Evolutionary conservation across 2,888 invertebrate species (phyloP).

Genomic region (Agrochola lota): DNA sequence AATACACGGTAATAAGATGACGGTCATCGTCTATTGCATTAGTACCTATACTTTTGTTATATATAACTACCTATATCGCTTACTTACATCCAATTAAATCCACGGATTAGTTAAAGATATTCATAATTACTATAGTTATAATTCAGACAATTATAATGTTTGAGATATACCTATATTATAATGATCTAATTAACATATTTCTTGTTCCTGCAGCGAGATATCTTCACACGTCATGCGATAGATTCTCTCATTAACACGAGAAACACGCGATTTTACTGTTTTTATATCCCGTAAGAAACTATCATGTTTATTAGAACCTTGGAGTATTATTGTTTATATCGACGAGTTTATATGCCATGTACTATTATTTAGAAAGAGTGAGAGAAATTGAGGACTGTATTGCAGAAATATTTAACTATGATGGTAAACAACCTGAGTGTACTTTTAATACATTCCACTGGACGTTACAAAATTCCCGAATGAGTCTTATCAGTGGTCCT

Average conservation of each 20-base stretch:
- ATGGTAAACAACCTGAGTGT: not conserved
- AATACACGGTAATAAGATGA: too few relatives aligned
- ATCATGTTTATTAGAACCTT: not conserved
- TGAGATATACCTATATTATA: slow-evolving; percentile 1
- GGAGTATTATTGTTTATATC: not conserved
- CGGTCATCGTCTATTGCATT: too few relatives aligned
- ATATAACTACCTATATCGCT: not conserved
- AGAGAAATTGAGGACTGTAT: not conserved
- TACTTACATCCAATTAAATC: not conserved
- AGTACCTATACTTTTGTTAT: too few relatives aligned
- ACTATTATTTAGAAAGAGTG: not conserved
- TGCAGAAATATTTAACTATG: not conserved
- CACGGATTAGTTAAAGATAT: not conserved
- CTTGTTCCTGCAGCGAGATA: slow-evolving; percentile 31
- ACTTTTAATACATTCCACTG: too few relatives aligned
- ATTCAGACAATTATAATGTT: not conserved
- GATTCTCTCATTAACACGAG: slow-evolving; percentile 41
- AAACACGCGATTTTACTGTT: slow-evolving; percentile 35
- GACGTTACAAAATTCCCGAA: not conserved
- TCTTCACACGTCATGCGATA: slow-evolving; percentile 41
- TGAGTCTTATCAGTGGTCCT: not conserved
- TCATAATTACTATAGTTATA: slow-evolving; percentile 5
- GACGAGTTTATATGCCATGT: not conserved
- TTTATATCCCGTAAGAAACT: slow-evolving; percentile 10
- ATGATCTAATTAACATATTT: slow-evolving; percentile 41